phyloP scores from a whole-genome alignment of 2,888 invertebrate genomes.

The Leptinotarsa peninsularis region DNA sequence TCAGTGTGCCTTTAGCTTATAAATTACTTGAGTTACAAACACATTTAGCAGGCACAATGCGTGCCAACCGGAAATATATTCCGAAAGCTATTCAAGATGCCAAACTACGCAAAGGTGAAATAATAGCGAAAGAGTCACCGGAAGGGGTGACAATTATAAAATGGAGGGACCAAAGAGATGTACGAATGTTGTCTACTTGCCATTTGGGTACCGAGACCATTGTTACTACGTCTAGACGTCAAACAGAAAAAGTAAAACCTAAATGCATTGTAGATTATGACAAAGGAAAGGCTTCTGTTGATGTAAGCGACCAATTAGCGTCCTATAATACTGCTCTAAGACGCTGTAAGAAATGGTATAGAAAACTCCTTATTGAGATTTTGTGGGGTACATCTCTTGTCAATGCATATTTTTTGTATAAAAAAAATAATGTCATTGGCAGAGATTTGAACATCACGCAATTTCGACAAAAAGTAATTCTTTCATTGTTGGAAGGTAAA shows the following conservation, averaged over 20 bases:
- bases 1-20: conserved; percentile 43
- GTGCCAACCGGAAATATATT: conserved; percentile 36
- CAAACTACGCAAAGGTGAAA: conserved; percentile 36
- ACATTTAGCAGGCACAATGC: conserved; percentile 45
- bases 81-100: conserved; percentile 34
- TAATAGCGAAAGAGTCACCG: conserved; percentile 33
- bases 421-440: conserved; percentile 11
- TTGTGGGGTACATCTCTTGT: conserved; percentile 28
- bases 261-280: conserved; percentile 17
- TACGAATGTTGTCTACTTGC: conserved; percentile 36
- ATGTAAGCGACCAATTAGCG: conserved; percentile 18
- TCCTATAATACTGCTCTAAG: conserved; percentile 24
- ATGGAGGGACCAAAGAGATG: conserved; percentile 34
- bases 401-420: conserved; percentile 29
- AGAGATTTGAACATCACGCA: conserved; percentile 20
- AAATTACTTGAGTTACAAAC: conserved; percentile 39
- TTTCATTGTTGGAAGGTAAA: neutral
- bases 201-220: conserved; percentile 23
- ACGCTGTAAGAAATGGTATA: conserved; percentile 28
- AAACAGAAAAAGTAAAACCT: conserved; percentile 35
- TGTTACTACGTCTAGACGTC: conserved; percentile 19
- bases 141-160: conserved; percentile 31
- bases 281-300: too few relatives aligned
- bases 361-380: conserved; percentile 24
- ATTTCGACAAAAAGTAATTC: conserved; percentile 22